A percentile compares a stretch with the other conserved stretches of the same genome.
These are phyloP conservation scores for Phenganax stokvisi DNA, from an alignment of 92 coral and sea anemone genomes.

Conservation along the genomic window DNA sequence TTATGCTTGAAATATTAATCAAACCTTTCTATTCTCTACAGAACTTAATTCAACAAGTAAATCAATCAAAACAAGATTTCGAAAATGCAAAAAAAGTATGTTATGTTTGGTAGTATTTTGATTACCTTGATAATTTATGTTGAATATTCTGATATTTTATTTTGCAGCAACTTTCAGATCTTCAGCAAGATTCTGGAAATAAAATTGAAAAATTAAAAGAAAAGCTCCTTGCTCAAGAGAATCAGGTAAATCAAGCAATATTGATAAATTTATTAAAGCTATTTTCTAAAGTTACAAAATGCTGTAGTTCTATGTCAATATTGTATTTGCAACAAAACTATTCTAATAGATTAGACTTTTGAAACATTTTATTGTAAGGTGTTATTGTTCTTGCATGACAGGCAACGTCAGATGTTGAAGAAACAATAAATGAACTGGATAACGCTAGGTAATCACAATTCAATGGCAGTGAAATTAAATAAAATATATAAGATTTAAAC, in stretches of 20 bases:
- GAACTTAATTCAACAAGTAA: slow-evolving; percentile 64
- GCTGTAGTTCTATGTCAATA: background rate
- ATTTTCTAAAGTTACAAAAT: too few relatives aligned
- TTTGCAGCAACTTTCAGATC: slow-evolving; percentile 31
- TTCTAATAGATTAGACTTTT: background rate
- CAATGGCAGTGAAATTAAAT: background rate
- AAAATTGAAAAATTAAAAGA: slow-evolving; percentile 61
- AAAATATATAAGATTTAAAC: background rate
- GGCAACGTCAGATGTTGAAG: slow-evolving; percentile 75
- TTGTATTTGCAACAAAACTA: background rate
- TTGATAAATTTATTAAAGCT: background rate
- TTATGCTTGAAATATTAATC: background rate
- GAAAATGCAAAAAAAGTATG: slow-evolving; percentile 59
- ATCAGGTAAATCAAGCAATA: slow-evolving; percentile 48
- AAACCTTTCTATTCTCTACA: background rate
- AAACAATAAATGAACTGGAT: slow-evolving; percentile 55
- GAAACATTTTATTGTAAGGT: background rate
- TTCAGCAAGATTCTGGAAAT: slow-evolving; percentile 52
- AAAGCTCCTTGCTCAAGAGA: slow-evolving; percentile 56
- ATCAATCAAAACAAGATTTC: slow-evolving; percentile 58
- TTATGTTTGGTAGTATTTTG: background rate
- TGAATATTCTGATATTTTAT: background rate
- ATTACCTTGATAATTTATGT: background rate
- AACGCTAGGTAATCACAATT: slow-evolving; percentile 49
- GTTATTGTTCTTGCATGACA: slow-evolving; percentile 18